Conservation (phyloP, 2,113 vertebrate species). For the Microtus richardsoni region DNA sequence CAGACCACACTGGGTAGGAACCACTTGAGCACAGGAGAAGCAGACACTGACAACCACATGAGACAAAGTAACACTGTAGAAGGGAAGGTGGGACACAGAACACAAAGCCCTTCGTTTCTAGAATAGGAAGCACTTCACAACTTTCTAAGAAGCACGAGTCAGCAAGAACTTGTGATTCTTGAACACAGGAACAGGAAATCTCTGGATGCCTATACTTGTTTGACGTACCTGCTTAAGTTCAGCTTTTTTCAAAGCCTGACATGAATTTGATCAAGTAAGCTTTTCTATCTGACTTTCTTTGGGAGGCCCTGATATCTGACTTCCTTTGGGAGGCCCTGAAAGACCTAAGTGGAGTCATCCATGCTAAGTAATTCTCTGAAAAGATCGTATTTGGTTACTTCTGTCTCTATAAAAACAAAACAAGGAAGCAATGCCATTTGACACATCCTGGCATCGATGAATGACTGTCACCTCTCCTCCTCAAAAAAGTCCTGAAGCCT, state of each 20-base stretch:
- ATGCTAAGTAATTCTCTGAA: constrained; percentile 6
- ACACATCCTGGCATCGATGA: constrained; percentile 4
- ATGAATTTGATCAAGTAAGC: neutral
- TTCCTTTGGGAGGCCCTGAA: neutral
- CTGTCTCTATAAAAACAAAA: neutral
- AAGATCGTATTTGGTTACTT: constrained; percentile 17
- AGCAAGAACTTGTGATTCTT: neutral
- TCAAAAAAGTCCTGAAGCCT: constrained; percentile 20
- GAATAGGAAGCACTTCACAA: neutral
- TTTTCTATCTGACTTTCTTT: constrained; percentile 36
- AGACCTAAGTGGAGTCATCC: constrained; percentile 8
- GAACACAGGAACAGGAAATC: neutral
- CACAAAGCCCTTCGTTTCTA: neutral
- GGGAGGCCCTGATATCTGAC: neutral
- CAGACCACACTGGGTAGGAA: neutral
- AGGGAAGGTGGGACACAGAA: neutral
- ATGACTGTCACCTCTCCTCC: neutral
- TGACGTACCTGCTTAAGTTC: neutral
- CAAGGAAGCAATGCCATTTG: neutral
- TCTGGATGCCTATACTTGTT: neutral
- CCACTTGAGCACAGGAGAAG: neutral
- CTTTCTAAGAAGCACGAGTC: neutral
- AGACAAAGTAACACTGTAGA: neutral
- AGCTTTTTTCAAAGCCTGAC: constrained; percentile 13
- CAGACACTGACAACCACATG: neutral